Conservation (phyloP, 92 coral and sea anemone species). For the Parazoanthus darwini region DNA sequence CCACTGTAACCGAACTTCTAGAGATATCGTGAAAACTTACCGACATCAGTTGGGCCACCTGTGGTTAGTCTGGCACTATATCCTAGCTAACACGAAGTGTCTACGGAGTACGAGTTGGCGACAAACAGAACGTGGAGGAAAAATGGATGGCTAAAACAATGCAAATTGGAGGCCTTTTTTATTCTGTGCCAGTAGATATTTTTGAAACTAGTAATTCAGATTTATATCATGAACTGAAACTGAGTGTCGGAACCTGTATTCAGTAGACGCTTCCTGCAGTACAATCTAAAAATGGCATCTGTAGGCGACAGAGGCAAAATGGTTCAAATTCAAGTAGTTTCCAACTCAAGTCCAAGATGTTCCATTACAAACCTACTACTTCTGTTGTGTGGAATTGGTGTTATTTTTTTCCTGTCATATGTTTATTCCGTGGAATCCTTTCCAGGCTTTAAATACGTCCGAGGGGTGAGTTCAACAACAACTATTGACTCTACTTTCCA, state of each 20-base stretch:
- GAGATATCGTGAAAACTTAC: no score
- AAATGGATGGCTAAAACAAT: no score
- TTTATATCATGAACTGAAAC: neutral
- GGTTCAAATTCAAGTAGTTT: neutral
- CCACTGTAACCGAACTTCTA: no score
- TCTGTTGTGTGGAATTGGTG: neutral
- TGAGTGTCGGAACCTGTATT: neutral
- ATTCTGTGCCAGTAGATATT: neutral
- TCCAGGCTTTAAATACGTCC: neutral
- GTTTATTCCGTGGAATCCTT: slow-evolving; percentile 2
- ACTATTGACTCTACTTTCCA: neutral
- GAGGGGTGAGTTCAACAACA: neutral
- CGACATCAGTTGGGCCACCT: no score
- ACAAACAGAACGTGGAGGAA: no score
- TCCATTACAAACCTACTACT: neutral
- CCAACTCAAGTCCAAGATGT: neutral
- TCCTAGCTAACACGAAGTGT: no score
- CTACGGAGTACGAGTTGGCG: no score
- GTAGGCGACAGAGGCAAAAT: neutral
- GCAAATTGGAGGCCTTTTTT: no score
- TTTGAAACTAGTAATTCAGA: neutral
- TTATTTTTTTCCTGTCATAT: neutral
- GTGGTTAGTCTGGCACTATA: no score
- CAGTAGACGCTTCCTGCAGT: neutral
- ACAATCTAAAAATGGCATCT: neutral